Evolutionary conservation across 1,140 invertebrate species (phyloP), one percentile per base, ranked within the genome.

Genomic region (Mya arenaria): DNA sequence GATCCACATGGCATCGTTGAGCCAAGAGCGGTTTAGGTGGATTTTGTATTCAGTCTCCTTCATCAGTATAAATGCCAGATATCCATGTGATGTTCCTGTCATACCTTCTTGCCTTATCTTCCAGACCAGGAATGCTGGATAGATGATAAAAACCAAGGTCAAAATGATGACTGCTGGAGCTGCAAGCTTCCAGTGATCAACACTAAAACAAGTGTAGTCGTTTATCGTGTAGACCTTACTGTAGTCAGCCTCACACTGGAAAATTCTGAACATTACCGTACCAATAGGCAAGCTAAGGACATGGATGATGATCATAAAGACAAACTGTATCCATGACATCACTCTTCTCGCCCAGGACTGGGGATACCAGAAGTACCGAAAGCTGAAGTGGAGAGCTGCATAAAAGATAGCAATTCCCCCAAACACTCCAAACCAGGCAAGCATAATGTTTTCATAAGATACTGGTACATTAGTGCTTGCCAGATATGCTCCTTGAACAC

Each of bases 11-110:
- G 86, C 85, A 52, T 79, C 83, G 19, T 88, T 74, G 25, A 89
- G 68, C 88, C 89, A 92, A 13, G 86, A 71, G 30, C 90, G 84
- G 60, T 91, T 89, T 55, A 92, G 68, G 28, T 91, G 90, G 25
- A 91, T 84, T 72, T 89, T 88, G 68, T 92, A 92, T 65, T 92
- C 90, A 30, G 88, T 89, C 82, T 92, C 91, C 68, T 92, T 92
- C 68, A 92, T 73, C 62, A 91, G 86, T 28, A 92, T 73, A 82
- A 89, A 91, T 5, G 85, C 84, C 48, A 91, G 88, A 71, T 92
- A 89, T 52, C 88, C 87, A 34, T 88, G 75, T 19, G 74, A 41
- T 41, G 85, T 87, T 19, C 87, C 78, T 15, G 87, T 85, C 65
- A 92, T 72, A 19, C 86, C 84, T 75, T 91, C 88, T n/a, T 66